Conservation (phyloP, 2,888 invertebrate species). For the Agrypnus murinus region DNA sequence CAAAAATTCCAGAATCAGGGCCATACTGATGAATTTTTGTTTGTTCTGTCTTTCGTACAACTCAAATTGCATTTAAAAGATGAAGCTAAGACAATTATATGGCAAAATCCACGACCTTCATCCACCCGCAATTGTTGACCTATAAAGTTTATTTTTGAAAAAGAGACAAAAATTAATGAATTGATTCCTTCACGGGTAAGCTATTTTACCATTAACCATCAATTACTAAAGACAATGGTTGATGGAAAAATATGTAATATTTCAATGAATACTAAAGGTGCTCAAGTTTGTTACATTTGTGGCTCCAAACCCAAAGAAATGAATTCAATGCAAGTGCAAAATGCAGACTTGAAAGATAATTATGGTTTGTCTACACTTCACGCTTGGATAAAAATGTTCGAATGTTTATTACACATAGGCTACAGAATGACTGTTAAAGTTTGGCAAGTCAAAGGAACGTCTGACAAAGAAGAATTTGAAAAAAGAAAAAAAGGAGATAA, state of each 20-base stretch:
- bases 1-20: background rate
- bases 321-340: too few species aligned
- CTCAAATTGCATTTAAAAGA: background rate
- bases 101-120: background rate
- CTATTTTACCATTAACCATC: background rate
- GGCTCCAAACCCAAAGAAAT: background rate
- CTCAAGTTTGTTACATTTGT: background rate
- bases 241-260: too few species aligned
- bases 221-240: background rate
- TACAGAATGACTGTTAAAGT: background rate
- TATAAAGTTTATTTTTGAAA: too few species aligned
- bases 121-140: background rate
- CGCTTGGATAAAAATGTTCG: too few species aligned
- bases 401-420: background rate
- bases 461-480: background rate
- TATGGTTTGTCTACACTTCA: too few species aligned
- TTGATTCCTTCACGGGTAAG: too few species aligned
- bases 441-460: background rate
- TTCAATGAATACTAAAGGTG: background rate
- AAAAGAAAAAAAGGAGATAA: background rate
- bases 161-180: background rate
- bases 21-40: too few species aligned
- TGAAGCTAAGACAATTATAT: background rate
- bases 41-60: background rate
- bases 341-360: too few species aligned